Evolutionary conservation across 2,888 invertebrate genomes (phyloP).

Genomic region (Eulithis testata): DNA sequence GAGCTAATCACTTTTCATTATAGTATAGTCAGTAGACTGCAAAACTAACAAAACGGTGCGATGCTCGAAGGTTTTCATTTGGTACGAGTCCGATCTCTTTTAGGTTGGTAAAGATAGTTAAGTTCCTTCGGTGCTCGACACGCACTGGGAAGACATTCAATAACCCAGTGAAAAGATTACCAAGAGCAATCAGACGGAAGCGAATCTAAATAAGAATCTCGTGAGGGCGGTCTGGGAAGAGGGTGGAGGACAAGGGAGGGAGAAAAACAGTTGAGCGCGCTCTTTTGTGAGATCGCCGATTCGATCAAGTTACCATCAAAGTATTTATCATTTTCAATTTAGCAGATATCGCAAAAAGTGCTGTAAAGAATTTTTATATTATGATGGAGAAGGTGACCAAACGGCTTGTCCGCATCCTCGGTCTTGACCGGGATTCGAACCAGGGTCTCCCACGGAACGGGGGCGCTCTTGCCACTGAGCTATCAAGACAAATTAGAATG

Average conservation of each 20-base stretch:
- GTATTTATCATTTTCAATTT: conserved; percentile 71
- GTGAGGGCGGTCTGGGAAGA: conserved; percentile 74
- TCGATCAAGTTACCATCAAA: conserved; percentile 77
- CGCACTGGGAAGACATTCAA: conserved; percentile 83
- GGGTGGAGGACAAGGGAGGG: conserved; percentile 64
- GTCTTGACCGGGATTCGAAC: conserved; percentile 84
- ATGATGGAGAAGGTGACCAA: conserved; percentile 45
- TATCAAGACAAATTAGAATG: conserved; percentile 81
- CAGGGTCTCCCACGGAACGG: conserved; percentile 75
- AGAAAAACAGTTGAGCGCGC: conserved; percentile 74
- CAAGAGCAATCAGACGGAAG: conserved; percentile 85
- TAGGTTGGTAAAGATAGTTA: conserved; percentile 57
- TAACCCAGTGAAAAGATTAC: conserved; percentile 84
- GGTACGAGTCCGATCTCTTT: conserved; percentile 58
- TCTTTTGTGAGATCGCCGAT: conserved; percentile 78
- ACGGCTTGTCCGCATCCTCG: conserved; percentile 63
- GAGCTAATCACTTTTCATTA: conserved; percentile 24
- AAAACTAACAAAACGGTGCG: conserved; percentile 2
- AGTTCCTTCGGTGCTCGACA: conserved; percentile 69
- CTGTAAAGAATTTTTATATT: conserved; percentile 51
- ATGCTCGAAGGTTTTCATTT: conserved; percentile 4
- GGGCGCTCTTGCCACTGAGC: conserved; percentile 83
- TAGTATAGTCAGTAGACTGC: background rate
- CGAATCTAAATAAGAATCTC: conserved; percentile 85
- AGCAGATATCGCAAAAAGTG: conserved; percentile 62